Evolutionary conservation across 2,113 vertebrate species (phyloP).

Genomic region (Seriola rivoliana): DNA sequence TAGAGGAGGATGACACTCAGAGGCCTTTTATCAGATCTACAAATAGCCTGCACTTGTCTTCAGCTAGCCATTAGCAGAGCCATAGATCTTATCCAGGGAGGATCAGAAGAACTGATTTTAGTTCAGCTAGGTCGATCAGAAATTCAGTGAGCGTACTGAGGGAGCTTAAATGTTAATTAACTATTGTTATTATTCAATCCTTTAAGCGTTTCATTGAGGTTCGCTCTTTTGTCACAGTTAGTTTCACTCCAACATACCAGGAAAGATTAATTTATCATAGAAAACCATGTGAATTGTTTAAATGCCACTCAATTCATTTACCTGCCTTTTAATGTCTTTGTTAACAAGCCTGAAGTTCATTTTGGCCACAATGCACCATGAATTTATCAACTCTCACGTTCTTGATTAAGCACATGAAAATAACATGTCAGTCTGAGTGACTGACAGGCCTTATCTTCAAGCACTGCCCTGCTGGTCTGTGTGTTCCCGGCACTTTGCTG

Average conservation of each 20-base stretch:
- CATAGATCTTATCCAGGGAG: slow-evolving; percentile 15
- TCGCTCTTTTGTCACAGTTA: slow-evolving; percentile 35
- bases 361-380: slow-evolving; percentile 20
- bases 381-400: slow-evolving; percentile 27
- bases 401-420: slow-evolving; percentile 32
- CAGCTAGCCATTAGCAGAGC: slow-evolving; percentile 41
- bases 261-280: slow-evolving; percentile 1
- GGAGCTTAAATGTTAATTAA: slow-evolving; percentile 33
- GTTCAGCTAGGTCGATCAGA: slow-evolving; percentile 12
- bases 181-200: slow-evolving; percentile 28
- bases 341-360: slow-evolving; percentile 30
- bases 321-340: slow-evolving; percentile 8
- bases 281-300: slow-evolving; percentile 25
- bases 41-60: slow-evolving; percentile 25
- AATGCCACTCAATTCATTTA: slow-evolving; percentile 52
- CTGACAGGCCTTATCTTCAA: slow-evolving; percentile 67
- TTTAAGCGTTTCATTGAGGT: slow-evolving; percentile 13
- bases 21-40: slow-evolving; percentile 43
- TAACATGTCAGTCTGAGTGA: slow-evolving; percentile 51
- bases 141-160: slow-evolving; percentile 10
- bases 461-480: background rate
- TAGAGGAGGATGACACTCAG: background rate
- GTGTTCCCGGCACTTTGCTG: background rate
- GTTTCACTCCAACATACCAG: background rate
- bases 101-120: slow-evolving; percentile 50